Base-by-base conservation (phyloP, 2,888 invertebrate genomes). In the Nephrotoma guestfalica region DNA sequence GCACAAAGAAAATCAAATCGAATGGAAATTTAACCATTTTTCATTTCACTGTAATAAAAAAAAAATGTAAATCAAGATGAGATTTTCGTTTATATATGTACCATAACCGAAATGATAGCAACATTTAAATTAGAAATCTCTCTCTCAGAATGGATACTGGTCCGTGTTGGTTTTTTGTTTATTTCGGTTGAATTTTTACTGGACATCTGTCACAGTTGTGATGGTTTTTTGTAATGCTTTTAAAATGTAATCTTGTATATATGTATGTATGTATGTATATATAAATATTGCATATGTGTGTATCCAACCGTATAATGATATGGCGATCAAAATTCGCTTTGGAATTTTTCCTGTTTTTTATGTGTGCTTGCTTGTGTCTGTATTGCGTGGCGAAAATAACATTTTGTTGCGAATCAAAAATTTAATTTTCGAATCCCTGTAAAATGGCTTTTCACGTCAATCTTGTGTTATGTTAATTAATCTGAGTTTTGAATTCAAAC, bases 21-120 rank as follows among this genome's bases (percentile, higher is more conserved):
- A 42, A 84, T 84, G 84, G 84, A 84, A 84, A 84, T 84, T 84
- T 84, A 41, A 41, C 84, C 84, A 84, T 84, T 84, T 84, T 84
- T 84, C 84, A 84, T 84, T 84, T 84, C 84, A 41, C 41, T 30
- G 30, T 30, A 41, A 13, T 5, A 83, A 84, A 40, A 41, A 41
- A 41, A 41, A 84, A 84, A 41, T n/a, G n/a, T 83, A 83, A 83
- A 83, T n/a, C 15, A 84, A 84, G 6, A 84, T 71, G 71, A 71
- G 71, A 71, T 71, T 71, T 71, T 71, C 30, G 71, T 71, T 30
- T 30, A 30, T 30, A 3, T 47, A 47, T 41, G n/a, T 42, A 9
- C 41, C 84, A 15, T 11, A 84, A n/a, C 84, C 41, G 84, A 41
- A 84, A 84, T 41, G 84, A 84, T 41, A 41, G 42, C 84, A 84